phyloP scores from a whole-genome alignment of 1,140 invertebrate genomes.

The Meloidogyne hapla region DNA sequence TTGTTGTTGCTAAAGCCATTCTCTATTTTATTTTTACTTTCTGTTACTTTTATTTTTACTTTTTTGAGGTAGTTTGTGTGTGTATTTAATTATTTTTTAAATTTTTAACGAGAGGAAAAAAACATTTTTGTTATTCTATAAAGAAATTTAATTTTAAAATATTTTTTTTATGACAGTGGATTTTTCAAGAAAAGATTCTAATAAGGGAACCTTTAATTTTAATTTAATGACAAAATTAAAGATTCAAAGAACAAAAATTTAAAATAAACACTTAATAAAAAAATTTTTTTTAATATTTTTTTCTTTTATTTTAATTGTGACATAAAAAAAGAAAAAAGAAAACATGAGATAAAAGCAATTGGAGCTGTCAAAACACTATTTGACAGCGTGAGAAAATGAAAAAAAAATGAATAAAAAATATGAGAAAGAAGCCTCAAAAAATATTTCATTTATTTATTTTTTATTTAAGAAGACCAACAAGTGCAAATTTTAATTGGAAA shows the following conservation, averaged over 20 bases:
- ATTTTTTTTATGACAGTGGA: too few relatives aligned
- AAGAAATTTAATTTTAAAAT: too few relatives aligned
- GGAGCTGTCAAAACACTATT: not conserved
- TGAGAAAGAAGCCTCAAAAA: not conserved
- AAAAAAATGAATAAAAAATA: not conserved
- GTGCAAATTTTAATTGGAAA: too few relatives aligned
- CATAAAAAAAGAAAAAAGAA: not conserved
- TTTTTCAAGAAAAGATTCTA: too few relatives aligned
- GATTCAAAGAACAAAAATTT: too few relatives aligned
- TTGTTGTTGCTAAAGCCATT: not conserved
- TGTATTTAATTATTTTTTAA: not conserved
- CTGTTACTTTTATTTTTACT: too few relatives aligned
- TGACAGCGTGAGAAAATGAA: not conserved
- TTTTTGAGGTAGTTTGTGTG: not conserved
- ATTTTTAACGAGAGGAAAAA: too few relatives aligned
- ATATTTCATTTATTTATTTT: too few relatives aligned
- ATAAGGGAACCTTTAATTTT: too few relatives aligned
- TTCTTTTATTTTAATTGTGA: not conserved
- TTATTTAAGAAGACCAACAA: not conserved
- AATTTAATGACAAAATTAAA: too few relatives aligned
- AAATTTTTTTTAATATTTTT: not conserved
- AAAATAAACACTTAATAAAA: not conserved
- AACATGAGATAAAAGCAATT: not conserved
- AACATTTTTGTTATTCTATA: too few relatives aligned
- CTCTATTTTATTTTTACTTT: too few relatives aligned